phyloP scores from a whole-genome alignment of 2,888 invertebrate species.

The Acanthosepion pharaonis region DNA sequence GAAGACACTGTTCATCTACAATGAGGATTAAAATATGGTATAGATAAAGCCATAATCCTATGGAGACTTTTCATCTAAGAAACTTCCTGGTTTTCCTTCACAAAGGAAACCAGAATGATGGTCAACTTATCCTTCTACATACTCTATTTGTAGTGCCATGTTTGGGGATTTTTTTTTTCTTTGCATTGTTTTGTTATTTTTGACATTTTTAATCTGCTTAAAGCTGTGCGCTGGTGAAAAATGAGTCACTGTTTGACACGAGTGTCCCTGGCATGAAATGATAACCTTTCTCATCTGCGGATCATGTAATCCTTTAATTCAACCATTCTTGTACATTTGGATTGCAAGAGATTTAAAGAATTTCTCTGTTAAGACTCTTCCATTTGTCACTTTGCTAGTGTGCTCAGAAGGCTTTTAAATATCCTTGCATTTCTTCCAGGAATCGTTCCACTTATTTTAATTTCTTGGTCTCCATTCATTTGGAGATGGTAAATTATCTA shows the following conservation, averaged over 20 bases:
- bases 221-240: not conserved
- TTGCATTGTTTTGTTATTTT: not conserved
- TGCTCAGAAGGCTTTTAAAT: not conserved
- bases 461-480: not conserved
- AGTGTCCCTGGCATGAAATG: not conserved
- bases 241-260: not conserved
- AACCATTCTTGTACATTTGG: constrained; percentile 22
- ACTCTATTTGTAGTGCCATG: not conserved
- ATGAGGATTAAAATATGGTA: not conserved
- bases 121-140: not conserved
- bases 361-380: constrained; percentile 16
- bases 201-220: constrained; percentile 20
- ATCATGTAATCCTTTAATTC: constrained; percentile 33
- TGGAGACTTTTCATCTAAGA: not conserved
- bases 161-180: not conserved
- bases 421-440: not conserved
- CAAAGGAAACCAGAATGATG: not conserved
- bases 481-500: not conserved
- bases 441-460: not conserved
- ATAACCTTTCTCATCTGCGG: not conserved
- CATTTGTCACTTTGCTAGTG: constrained; percentile 18
- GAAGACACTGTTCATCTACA: constrained; percentile 15
- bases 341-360: constrained; percentile 22
- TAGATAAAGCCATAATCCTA: constrained; percentile 20
- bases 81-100: not conserved